phyloP scores from a whole-genome alignment of 2,888 invertebrate genomes.

The Brachyopa scutellaris region DNA sequence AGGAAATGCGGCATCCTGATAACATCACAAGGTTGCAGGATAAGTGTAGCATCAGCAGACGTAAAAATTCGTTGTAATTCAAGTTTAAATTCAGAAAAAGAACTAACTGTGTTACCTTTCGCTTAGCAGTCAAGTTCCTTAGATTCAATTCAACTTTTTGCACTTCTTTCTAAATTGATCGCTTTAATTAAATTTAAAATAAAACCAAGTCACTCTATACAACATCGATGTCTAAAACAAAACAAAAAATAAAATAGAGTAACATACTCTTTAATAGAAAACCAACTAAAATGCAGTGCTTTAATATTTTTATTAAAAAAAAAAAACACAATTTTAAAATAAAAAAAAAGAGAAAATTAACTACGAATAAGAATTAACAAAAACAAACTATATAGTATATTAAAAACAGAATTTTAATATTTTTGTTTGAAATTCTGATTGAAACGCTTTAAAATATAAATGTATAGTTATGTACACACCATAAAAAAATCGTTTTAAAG shows the following conservation, averaged over 20 bases:
- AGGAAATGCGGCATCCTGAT: no score
- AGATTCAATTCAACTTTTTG: no score
- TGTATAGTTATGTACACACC: constrained; percentile 53
- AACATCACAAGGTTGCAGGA: no score
- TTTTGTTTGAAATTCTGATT: constrained; percentile 53
- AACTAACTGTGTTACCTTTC: no score
- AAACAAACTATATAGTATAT: constrained; percentile 6
- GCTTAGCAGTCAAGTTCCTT: no score
- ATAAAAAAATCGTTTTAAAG: constrained; percentile 50
- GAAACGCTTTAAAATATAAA: constrained; percentile 64
- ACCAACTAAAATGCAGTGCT: constrained; percentile 65
- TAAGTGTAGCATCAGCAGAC: no score
- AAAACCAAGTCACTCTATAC: constrained; percentile 48
- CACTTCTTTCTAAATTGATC: no score
- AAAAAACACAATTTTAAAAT: constrained; percentile 8
- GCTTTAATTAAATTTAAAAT: no score
- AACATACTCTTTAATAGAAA: constrained; percentile 25
- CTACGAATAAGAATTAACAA: neutral
- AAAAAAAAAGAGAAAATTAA: no score
- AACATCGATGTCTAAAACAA: constrained; percentile 44
- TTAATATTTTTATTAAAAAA: constrained; percentile 60
- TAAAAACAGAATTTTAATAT: constrained; percentile 44
- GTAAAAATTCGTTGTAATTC: no score
- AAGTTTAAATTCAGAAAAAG: no score
- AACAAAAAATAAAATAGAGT: constrained; percentile 20